These are phyloP conservation scores for Phanerotoma sp. DNA, from an alignment of 2,888 invertebrate genomes.

Conservation along the genomic window DNA sequence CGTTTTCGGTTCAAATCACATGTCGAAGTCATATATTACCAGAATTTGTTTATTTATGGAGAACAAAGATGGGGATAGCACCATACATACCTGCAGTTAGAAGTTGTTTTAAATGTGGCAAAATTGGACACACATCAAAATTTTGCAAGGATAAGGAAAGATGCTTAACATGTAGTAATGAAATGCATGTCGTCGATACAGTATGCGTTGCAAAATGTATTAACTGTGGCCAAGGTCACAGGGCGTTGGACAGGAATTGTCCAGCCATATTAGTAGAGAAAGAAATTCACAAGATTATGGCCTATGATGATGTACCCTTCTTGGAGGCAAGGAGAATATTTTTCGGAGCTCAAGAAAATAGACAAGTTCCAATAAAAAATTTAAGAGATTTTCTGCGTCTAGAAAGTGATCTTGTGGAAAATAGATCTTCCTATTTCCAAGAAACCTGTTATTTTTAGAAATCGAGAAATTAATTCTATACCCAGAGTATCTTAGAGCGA, in stretches of 20 bases:
- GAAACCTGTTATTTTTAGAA: too few relatives aligned
- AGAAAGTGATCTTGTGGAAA: background rate
- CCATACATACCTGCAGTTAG: background rate
- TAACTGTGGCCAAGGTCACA: slow-evolving; percentile 10
- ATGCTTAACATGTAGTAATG: background rate
- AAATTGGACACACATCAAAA: slow-evolving; percentile 49
- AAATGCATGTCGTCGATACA: background rate
- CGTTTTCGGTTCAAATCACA: background rate
- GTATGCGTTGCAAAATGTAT: background rate
- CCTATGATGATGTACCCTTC: slow-evolving; percentile 14
- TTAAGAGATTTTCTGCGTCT: background rate
- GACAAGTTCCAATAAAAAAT: background rate
- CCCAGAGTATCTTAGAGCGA: too few relatives aligned
- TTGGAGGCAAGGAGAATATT: background rate
- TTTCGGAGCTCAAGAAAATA: background rate
- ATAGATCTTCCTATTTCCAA: too few relatives aligned
- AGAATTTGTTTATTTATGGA: background rate
- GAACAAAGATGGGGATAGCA: background rate
- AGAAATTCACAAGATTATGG: slow-evolving; percentile 18
- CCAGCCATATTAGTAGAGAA: background rate
- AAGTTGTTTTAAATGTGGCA: slow-evolving; percentile 42
- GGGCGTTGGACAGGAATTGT: slow-evolving; percentile 5
- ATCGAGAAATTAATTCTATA: too few relatives aligned
- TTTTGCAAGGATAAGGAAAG: slow-evolving; percentile 37
- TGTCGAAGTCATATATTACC: background rate